Evolutionary conservation across 1,140 invertebrate species (phyloP), one percentile per base, ranked within the genome.

Genomic region (Bombus superbus): DNA sequence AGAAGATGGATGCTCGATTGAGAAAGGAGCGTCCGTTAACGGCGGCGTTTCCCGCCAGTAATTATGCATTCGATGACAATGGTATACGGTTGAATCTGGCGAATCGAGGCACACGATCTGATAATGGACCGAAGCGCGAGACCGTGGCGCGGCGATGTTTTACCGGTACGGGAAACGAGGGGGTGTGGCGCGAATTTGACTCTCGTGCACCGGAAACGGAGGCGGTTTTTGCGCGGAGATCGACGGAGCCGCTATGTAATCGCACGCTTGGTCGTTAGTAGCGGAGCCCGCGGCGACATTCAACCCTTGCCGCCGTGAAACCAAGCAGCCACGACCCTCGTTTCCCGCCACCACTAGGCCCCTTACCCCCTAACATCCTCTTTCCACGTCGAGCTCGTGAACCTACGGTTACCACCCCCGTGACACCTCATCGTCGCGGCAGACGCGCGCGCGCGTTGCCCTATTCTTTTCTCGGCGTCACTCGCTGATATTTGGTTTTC

Each of bases 201-300:
- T 78, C 82, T 66, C 79, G 83, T 82, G 81, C 86, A 86, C 86
- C 89, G 89, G 89, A 90, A 90, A 42, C 79, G 57, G 59, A 87
- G 83, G 89, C 88, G 89, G 89, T 90, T 90, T 90, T 90, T 90
- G 79, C 83, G 47, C 85, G 86, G 79, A 89, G 82, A 89, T 89
- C 75, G 85, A 74, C 86, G 86, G 84, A 88, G 86, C 83, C 88
- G 77, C 75, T 73, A 78, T 88, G 91, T 92, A 92, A 92, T 92
- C 91, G 91, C 73, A 85, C 83, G 89, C 89, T 88, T 91, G 91
- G 90, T 92, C 91, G 91, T 92, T 92, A 92, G 91, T 86, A 78
- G 88, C 86, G 86, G 69, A 87, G 86, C 91, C 90, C 75, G 89
- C 87, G 88, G 91, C 91, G 81, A 89, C 89, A 89, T 91, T 92